Percentiles rank a stretch among this genome's conserved stretches.
phyloP scores from a whole-genome alignment of 2,113 vertebrate species.

The Camelus bactrianus region DNA sequence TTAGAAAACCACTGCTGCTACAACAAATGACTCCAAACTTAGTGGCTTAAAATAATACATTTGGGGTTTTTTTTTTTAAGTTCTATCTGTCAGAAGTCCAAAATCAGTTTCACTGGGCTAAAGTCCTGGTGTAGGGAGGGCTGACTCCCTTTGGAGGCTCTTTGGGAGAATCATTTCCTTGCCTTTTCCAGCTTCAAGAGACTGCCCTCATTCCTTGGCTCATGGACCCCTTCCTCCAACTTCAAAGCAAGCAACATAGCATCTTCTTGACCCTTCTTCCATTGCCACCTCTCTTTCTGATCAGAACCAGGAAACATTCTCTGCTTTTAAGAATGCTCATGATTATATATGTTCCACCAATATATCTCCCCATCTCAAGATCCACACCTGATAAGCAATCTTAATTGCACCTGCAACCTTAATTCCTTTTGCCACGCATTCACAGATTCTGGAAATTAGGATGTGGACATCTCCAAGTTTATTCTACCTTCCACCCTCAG shows the following conservation, averaged over 20 bases:
- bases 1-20: neutral
- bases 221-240: neutral
- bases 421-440: neutral
- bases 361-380: neutral
- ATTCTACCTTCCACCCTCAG: neutral
- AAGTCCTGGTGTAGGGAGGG: neutral
- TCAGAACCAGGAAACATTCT: neutral
- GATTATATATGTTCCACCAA: neutral
- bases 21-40: neutral
- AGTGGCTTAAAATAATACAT: neutral
- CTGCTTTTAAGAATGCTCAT: neutral
- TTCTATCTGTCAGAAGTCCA: neutral
- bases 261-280: neutral
- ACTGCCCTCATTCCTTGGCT: neutral
- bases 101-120: neutral
- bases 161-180: neutral
- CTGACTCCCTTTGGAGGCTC: neutral
- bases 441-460: neutral
- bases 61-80: neutral
- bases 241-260: neutral
- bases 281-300: neutral
- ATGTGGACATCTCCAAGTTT: neutral
- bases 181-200: neutral
- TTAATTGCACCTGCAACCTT: neutral
- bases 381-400: neutral